Evolutionary conservation across 2,113 vertebrate genomes (phyloP), one percentile per base, ranked within the genome.

Genomic region (Echinops telfairi): DNA sequence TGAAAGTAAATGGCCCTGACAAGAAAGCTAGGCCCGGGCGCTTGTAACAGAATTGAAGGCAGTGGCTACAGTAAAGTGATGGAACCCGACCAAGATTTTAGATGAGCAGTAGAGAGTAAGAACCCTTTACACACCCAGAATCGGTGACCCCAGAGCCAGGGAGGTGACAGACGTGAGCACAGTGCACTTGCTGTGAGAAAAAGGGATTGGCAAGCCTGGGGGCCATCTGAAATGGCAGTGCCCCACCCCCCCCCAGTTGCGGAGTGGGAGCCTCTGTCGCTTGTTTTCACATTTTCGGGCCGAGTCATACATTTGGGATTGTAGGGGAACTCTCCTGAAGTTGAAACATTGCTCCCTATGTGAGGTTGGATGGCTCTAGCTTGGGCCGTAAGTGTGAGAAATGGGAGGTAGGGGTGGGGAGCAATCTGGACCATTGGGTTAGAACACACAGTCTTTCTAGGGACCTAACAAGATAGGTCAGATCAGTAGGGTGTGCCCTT

Each of bases 81-180:
- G 43, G 53, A 17, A 14, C 79, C 60, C 15, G 23, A 38, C 31
- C 5, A 17, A 40, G 36, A 0, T 43, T 64, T n/a, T 3, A 71
- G 85, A n/a, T 27, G 75, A 22, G 29, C 16, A 16, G 29, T 47
- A 57, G 43, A 83, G 53, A 23, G 31, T 7, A n/a, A 64, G 15
- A 36, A 27, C 31, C 38, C 6, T 9, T 47, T 1, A 0, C 0
- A 2, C 4, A 19, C 29, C 23, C 38, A 0, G 23, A 53, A 20
- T 2, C 3, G 0, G 10, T 31, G 5, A 4, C 83, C 60, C 36
- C 33, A 0, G 68, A 71, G 25, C 8, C 17, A 36, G 36, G 1
- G 2, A 19, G 16, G 22, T 0, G 47, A 36, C 7, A 8, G 57
- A 57, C 0, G 6, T 17, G 27, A 5, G 10, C 31, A 20, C 10